phyloP scores from a whole-genome alignment of 1,140 invertebrate genomes.

The Cecropterus lyciades region DNA sequence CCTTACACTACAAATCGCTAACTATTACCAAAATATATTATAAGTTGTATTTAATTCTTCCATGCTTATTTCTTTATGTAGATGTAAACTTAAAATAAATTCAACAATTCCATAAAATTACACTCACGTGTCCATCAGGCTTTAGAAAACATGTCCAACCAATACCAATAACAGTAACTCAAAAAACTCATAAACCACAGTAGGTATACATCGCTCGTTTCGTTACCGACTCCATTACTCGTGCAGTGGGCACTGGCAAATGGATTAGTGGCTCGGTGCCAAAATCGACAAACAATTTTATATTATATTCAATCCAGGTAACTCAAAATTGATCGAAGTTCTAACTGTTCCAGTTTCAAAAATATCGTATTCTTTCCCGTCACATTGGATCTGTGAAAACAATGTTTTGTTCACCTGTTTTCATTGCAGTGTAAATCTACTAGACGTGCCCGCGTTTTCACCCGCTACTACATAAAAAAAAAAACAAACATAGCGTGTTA shows the following conservation, averaged over 20 bases:
- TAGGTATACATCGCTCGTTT: slow-evolving; percentile 11
- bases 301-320: slow-evolving; percentile 10
- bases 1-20: too few relatives aligned
- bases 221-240: not conserved
- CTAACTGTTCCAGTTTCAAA: slow-evolving; percentile 6
- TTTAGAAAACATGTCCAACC: too few relatives aligned
- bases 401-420: not conserved
- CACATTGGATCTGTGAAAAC: not conserved
- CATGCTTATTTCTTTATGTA: too few relatives aligned
- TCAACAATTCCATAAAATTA: too few relatives aligned
- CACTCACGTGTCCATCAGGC: too few relatives aligned
- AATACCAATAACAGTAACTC: slow-evolving; percentile 4
- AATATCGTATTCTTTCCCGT: not conserved
- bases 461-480: too few relatives aligned
- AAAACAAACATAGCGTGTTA: too few relatives aligned
- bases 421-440: too few relatives aligned
- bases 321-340: slow-evolving; percentile 7
- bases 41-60: too few relatives aligned
- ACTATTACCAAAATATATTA: too few relatives aligned
- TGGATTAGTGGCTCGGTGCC: slow-evolving; percentile 10
- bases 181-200: not conserved
- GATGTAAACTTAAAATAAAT: too few relatives aligned
- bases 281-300: slow-evolving; percentile 8
- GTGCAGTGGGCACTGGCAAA: not conserved
- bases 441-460: too few relatives aligned